These are phyloP conservation scores for Poeciliopsis gracilis DNA, from an alignment of 2,797 vertebrate genomes.

Conservation along the genomic window DNA sequence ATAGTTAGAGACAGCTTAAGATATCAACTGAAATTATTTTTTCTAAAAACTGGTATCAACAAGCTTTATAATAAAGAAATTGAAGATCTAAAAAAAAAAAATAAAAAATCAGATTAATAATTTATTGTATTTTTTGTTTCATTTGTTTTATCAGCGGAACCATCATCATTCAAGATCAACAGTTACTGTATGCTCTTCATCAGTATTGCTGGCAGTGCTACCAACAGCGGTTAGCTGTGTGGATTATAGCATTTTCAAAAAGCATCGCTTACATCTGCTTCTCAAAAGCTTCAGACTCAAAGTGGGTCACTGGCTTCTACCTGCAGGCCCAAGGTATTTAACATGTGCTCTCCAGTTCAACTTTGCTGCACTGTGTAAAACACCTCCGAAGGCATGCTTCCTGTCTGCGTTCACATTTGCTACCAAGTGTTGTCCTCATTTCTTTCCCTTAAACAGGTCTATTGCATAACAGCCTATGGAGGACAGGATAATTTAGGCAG, in stretches of 20 bases:
- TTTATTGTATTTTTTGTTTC: constrained; percentile 49
- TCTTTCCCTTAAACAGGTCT: constrained; percentile 63
- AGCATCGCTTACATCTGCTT: constrained; percentile 49
- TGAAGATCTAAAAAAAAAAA: not conserved
- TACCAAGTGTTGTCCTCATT: constrained; percentile 61
- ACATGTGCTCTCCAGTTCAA: constrained; percentile 66
- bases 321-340: constrained; percentile 63
- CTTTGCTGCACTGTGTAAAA: constrained; percentile 62
- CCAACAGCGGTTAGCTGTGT: constrained; percentile 41
- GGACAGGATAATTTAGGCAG: constrained; percentile 63
- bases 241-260: constrained; percentile 50
- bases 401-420: constrained; percentile 16
- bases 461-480: constrained; percentile 65
- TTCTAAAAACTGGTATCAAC: not conserved
- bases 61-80: not conserved
- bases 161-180: constrained; percentile 45
- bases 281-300: constrained; percentile 44
- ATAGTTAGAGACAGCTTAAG: not conserved
- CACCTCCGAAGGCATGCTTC: constrained; percentile 45
- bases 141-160: constrained; percentile 18
- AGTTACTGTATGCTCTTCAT: constrained; percentile 47
- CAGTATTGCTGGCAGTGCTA: constrained; percentile 34
- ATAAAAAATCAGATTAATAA: not conserved
- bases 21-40: not conserved
- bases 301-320: constrained; percentile 70